Evolutionary conservation across 2,113 vertebrate genomes (phyloP).

Genomic region (Anoplopoma fimbria): DNA sequence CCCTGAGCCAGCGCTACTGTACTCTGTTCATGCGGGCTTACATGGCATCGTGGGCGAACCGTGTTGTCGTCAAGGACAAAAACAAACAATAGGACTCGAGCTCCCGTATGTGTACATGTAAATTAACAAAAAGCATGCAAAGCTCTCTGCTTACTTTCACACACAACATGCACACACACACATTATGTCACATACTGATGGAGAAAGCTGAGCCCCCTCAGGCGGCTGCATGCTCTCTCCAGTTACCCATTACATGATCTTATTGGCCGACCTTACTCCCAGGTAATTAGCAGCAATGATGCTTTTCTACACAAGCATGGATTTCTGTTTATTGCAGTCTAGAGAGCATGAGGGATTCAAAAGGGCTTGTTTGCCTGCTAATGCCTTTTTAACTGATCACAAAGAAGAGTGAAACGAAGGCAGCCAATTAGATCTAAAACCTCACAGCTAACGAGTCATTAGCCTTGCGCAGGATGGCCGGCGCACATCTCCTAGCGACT

Average conservation of each 20-base stretch:
- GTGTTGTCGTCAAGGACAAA: slow-evolving; percentile 3
- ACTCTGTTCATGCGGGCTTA: slow-evolving; percentile 34
- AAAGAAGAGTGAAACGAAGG: slow-evolving; percentile 45
- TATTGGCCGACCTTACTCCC: slow-evolving; percentile 5
- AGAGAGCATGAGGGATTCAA: slow-evolving; percentile 32
- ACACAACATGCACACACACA: background rate
- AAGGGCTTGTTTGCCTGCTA: slow-evolving; percentile 50
- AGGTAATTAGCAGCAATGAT: slow-evolving; percentile 51
- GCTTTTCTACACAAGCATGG: slow-evolving; percentile 35
- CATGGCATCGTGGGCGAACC: slow-evolving; percentile 11
- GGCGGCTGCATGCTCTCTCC: background rate
- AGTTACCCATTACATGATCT: slow-evolving; percentile 1
- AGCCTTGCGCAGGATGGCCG: slow-evolving; percentile 16
- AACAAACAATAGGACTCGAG: background rate
- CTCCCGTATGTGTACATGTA: background rate
- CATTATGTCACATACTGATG: slow-evolving; percentile 23
- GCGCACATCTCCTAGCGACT: slow-evolving; percentile 45
- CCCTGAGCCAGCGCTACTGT: slow-evolving; percentile 55
- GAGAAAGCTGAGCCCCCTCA: slow-evolving; percentile 7
- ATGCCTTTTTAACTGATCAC: slow-evolving; percentile 53
- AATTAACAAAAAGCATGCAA: slow-evolving; percentile 7
- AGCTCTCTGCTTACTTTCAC: background rate
- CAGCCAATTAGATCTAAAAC: slow-evolving; percentile 47
- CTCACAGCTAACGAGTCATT: slow-evolving; percentile 45
- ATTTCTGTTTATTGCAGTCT: slow-evolving; percentile 41